Evolutionary conservation across 2,797 vertebrate genomes (phyloP), one percentile per base, ranked within the genome.

Genomic region (Poeciliopsis gracilis): DNA sequence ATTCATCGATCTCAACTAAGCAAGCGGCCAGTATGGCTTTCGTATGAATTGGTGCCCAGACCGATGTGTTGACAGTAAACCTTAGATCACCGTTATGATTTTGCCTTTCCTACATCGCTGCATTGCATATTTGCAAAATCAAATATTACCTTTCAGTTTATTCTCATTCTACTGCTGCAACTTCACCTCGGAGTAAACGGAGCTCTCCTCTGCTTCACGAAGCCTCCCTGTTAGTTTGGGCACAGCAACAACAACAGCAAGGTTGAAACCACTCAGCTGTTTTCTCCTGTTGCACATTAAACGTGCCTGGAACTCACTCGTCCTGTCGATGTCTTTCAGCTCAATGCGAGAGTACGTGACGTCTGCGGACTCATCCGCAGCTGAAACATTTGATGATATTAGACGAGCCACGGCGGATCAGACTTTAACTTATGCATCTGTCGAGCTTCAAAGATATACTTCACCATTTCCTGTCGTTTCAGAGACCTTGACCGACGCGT

Each of bases 201-300:
- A 0, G 2, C 20, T 3, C 16, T 73, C 25, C 0, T 41, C 0
- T 69, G 75, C 16, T 59, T 67, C 20, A 16, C 0, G 33, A 5
- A 45, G 0, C 6, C 8, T 57, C 2, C 47, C 61, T 81, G 75
- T 72, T 11, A 10, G 46, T 8, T 36, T 11, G 11, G 71, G 76
- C 2, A 66, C 30, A 59, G 36, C 5, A 75, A 66, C 55, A 75
- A 66, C 55, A 23, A 55, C 38, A 47, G 25, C 3, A 20, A 25
- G 11, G 28, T 41, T 25, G 2, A 47, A 38, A 36, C 16, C 12
- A 12, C 8, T 20, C 20, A 23, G 16, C 7, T 23, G 1, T 30
- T 38, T 20, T 25, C 20, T 33, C 28, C 7, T 23, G 36, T 23
- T 77, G 15, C 8, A 16, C 20, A 66, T 63, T 63, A 16, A 10